Conservation (phyloP, 1,140 invertebrate species). For the Cotesia typhae region DNA sequence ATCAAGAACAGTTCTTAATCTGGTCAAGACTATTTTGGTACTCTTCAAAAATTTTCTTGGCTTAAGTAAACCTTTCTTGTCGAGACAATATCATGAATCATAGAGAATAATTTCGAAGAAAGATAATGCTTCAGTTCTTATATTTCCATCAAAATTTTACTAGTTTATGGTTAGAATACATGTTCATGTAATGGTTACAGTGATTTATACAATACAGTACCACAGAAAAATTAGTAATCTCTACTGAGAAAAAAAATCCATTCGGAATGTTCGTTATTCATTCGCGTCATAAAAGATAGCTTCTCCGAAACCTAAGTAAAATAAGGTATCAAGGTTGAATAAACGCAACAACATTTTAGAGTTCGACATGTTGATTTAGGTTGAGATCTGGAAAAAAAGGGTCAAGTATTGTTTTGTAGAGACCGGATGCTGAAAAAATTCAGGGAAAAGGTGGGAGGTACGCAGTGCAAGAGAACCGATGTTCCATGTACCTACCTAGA, state of each 20-base stretch:
- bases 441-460: slow-evolving; percentile 1
- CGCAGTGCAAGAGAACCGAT: neutral
- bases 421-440: slow-evolving; percentile 22
- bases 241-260: neutral
- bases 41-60: too few relatives aligned
- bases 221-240: neutral
- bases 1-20: too few relatives aligned
- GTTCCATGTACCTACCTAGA: slow-evolving; percentile 36
- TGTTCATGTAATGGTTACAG: too few relatives aligned
- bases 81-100: too few relatives aligned
- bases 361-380: slow-evolving; percentile 29
- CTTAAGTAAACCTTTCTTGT: too few relatives aligned
- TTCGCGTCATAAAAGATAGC: slow-evolving; percentile 11
- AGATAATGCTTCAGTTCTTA: too few relatives aligned
- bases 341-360: neutral
- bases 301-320: neutral
- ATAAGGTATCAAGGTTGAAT: slow-evolving; percentile 18
- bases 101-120: too few relatives aligned
- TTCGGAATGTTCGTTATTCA: neutral
- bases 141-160: too few relatives aligned
- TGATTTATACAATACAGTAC: too few relatives aligned
- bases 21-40: too few relatives aligned
- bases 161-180: too few relatives aligned
- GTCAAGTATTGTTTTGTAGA: slow-evolving; percentile 26
- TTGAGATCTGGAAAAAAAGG: slow-evolving; percentile 30